phyloP scores from a whole-genome alignment of 2,888 invertebrate genomes.

The Lepidonotus clava region DNA sequence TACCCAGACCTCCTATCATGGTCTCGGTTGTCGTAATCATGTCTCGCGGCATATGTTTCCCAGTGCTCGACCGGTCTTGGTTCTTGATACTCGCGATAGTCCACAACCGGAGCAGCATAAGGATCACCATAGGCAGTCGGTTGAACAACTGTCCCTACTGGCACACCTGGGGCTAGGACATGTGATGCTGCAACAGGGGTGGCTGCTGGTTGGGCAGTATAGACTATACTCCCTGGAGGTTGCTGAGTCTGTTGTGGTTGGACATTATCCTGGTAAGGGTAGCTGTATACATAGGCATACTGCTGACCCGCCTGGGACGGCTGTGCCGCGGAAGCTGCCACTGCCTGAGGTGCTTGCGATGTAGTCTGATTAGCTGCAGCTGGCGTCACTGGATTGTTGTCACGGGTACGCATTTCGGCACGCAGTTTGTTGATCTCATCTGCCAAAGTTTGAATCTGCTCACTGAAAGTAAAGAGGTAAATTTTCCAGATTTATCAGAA shows the following conservation, averaged over 20 bases:
- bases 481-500: too few relatives aligned
- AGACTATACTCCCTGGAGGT: background rate
- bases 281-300: constrained; percentile 35
- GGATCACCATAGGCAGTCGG: background rate
- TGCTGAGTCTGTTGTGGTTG: background rate
- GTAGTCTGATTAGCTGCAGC: background rate
- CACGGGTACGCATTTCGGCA: background rate
- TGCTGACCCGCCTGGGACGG: background rate
- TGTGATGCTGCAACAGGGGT: background rate
- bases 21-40: background rate
- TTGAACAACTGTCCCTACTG: background rate
- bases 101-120: background rate
- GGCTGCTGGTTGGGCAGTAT: background rate
- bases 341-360: background rate
- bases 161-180: background rate
- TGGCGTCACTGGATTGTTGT: background rate
- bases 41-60: background rate
- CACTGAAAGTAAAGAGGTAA: background rate
- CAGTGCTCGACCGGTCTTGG: background rate
- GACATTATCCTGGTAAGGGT: background rate
- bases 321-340: background rate
- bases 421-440: constrained; percentile 40
- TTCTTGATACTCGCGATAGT: background rate
- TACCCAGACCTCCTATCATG: background rate
- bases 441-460: constrained; percentile 20